Evolutionary conservation across 2,797 vertebrate species (phyloP).

Genomic region (Prionace glauca): DNA sequence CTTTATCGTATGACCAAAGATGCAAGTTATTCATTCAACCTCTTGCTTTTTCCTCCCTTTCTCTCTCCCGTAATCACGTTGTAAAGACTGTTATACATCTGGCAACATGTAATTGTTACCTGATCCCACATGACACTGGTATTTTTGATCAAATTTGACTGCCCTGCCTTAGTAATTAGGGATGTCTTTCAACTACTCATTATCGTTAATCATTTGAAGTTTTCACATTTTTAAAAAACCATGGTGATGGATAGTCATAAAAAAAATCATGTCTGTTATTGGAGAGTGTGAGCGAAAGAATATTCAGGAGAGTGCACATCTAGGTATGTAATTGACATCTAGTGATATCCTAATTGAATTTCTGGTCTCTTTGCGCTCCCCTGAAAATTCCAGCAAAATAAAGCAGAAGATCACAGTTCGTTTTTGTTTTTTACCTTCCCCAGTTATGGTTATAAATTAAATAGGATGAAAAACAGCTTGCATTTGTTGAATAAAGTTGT

Average conservation of each 20-base stretch:
- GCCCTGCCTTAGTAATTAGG: neutral
- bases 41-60: neutral
- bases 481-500: neutral
- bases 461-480: neutral
- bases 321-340: neutral
- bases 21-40: neutral
- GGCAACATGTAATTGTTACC: neutral
- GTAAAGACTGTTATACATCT: neutral
- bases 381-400: neutral
- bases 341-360: neutral
- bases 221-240: neutral
- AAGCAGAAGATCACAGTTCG: neutral
- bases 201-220: constrained; percentile 1
- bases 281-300: neutral
- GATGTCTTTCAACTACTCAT: neutral
- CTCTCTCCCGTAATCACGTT: neutral
- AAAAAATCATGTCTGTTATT: constrained; percentile 5
- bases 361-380: neutral
- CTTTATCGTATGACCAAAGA: neutral
- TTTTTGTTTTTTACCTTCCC: neutral
- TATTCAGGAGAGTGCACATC: neutral
- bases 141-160: neutral
- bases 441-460: constrained; percentile 7
- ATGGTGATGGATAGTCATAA: constrained; percentile 5
- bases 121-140: neutral